Percentiles rank a stretch among this genome's conserved stretches.
These are phyloP conservation scores for Brachypterus glaber DNA, from an alignment of 2,888 invertebrate genomes.

Conservation along the genomic window DNA sequence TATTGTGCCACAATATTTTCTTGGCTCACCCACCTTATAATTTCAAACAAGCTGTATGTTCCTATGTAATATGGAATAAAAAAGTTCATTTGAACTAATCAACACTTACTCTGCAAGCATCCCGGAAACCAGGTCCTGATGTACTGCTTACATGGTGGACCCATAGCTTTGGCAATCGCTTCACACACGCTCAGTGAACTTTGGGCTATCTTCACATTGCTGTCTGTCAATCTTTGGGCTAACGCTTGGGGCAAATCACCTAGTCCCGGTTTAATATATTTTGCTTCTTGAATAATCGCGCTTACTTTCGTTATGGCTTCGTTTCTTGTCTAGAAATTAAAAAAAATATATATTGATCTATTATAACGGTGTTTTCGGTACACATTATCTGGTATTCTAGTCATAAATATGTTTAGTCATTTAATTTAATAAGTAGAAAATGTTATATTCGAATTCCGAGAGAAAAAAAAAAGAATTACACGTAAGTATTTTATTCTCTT, in stretches of 20 bases:
- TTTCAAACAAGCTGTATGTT: too few species aligned
- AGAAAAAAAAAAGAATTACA: too few species aligned
- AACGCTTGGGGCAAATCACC: constrained; percentile 78
- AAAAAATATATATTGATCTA: too few species aligned
- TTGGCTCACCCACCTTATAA: too few species aligned
- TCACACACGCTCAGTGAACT: constrained; percentile 77
- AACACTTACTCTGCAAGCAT: constrained; percentile 64
- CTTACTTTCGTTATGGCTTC: constrained; percentile 67
- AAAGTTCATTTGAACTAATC: neutral
- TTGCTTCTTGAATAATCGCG: constrained; percentile 61
- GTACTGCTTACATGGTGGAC: constrained; percentile 68
- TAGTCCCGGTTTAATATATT: constrained; percentile 71
- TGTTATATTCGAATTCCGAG: too few species aligned
- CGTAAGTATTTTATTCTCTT: too few species aligned
- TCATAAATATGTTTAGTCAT: too few species aligned
- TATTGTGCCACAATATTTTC: too few species aligned
- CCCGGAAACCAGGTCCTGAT: constrained; percentile 75
- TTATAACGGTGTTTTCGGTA: too few species aligned
- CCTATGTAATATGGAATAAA: neutral
- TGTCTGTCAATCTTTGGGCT: constrained; percentile 70
- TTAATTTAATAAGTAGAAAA: too few species aligned
- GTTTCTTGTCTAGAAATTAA: too few species aligned
- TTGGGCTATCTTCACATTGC: constrained; percentile 86
- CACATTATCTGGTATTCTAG: too few species aligned
- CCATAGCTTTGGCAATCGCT: constrained; percentile 72